phyloP scores from a whole-genome alignment of 2,888 invertebrate species.

The Leptinotarsa rubiginosa region DNA sequence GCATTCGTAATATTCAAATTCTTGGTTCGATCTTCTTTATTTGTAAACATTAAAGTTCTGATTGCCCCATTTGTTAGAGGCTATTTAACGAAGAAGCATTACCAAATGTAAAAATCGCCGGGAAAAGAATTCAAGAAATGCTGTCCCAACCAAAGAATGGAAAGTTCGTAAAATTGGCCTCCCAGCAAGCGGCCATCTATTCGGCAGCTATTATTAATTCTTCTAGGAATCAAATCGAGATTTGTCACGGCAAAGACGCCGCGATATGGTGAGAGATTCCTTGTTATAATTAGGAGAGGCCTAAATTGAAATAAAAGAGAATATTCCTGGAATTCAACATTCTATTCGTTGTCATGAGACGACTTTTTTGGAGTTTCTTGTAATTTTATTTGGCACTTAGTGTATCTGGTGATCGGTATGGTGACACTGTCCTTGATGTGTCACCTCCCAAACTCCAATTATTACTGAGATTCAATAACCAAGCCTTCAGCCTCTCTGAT shows the following conservation, averaged over 20 bases:
- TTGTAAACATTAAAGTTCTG: not conserved
- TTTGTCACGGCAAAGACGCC: constrained; percentile 42
- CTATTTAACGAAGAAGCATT: constrained; percentile 14
- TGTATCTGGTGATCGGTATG: constrained; percentile 15
- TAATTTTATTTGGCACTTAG: constrained; percentile 22
- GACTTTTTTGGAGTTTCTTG: constrained; percentile 28
- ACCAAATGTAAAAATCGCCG: not conserved
- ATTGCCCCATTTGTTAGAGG: constrained; percentile 7
- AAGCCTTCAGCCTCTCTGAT: no score
- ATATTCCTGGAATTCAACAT: constrained; percentile 28
- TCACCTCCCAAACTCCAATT: not conserved
- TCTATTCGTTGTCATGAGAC: constrained; percentile 20
- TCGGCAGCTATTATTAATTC: constrained; percentile 43
- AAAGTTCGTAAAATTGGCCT: constrained; percentile 40
- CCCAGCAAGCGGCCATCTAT: constrained; percentile 30
- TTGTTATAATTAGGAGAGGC: constrained; percentile 40
- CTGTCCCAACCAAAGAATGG: constrained; percentile 28
- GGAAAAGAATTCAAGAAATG: constrained; percentile 34
- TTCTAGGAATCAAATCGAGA: constrained; percentile 46
- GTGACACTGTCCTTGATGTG: constrained; percentile 9
- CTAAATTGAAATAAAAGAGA: constrained; percentile 31
- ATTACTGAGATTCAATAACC: not conserved
- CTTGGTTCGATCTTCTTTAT: not conserved
- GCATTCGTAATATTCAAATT: no score
- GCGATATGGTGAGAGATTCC: constrained; percentile 40